Evolutionary conservation across 2,113 vertebrate genomes (phyloP), one percentile per base, ranked within the genome.

Genomic region (Onychostruthus taczanowskii): DNA sequence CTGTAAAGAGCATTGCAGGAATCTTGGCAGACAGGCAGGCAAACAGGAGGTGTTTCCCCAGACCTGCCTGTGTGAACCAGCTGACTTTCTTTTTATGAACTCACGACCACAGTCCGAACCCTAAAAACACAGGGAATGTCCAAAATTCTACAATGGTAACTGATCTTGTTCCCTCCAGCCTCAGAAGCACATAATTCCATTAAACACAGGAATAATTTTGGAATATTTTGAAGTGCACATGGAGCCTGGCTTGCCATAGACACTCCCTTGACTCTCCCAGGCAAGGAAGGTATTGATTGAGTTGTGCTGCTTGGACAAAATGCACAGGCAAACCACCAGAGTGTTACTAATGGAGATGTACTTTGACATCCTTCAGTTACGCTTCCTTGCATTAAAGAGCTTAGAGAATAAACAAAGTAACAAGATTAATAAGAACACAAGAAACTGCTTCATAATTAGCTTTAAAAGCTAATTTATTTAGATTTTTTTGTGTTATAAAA

Each of bases 321-420:
- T 39, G 27, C 0, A 8, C 24, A 17, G 24, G 56, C 30, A n/a
- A 92, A 90, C 16, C 43, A 95, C 47, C 24, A 44, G 33, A 74
- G 68, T 16, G 1, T 75, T 67, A 63, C 59, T 75, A 87, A 86
- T 44, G n/a, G 37, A 15, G 11, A 62, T 37, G 50, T 50, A 59
- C 24, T 86, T 9, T 43, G 77, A 87, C 59, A 90, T 28, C 33
- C 39, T 83, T 77, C 83, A 86, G 72, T 89, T 55, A 75, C 0
- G 11, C 44, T 72, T 70, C 53, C 30, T 39, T 86, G 72, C 46
- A 46, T 90, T 77, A 81, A 88, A 55, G 56, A 87, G 49, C 58
- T 90, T 39, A 50, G 59, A 92, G 56, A 96, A 92, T 55, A 84
- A 87, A 84, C 77, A 79, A 87, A 88, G n/a, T 23, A 90, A 64